Base-by-base conservation (phyloP, 2,797 vertebrate genomes). In the Gymnothorax javanicus region DNA sequence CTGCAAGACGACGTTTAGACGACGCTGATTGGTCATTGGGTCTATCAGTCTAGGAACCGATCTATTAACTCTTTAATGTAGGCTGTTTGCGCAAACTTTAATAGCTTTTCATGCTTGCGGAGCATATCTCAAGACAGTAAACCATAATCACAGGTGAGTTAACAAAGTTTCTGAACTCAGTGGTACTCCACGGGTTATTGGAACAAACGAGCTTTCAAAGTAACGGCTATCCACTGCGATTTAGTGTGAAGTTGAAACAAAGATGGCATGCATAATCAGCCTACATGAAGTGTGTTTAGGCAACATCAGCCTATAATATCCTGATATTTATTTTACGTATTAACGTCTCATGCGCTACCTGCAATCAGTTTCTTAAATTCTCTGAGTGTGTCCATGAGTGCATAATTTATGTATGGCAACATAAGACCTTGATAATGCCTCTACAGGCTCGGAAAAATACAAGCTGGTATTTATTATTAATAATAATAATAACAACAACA, bases 11-110 rank as follows among this genome's bases (percentile, higher is more conserved):
- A 11, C 13, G 11, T 11, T 12, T 52, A 7, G 5, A 5, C 82
- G 33, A 60, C 57, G 82, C 56, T 75, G 89, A 95, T 96, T 96
- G 95, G 96, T 89, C 91, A 25, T 0, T 11, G 0, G 0, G 0
- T 6, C 88, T 67, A 86, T 95, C 94, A 93, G 52, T 95, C 93
- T 91, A 0, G 2, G 13, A 0, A 52, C 86, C 87, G 88, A 88
- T 87, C 12, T 0, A 6, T 91, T 87, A 84, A 84, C 82, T 57
- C 58, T 75, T 62, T 15, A 59, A 50, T 4, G 20, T 20, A 50
- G 33, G 33, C 33, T 43, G 33, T 52, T 52, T 52, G 8, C 71
- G 33, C 69, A 81, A 52, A 43, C 33, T 43, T 43, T 43, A 2
- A 43, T 43, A 43, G 52, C 52, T n/a, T 81, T n/a, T 81, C 5